phyloP scores from a whole-genome alignment of 2,797 vertebrate genomes.

The Ispidina picta region DNA sequence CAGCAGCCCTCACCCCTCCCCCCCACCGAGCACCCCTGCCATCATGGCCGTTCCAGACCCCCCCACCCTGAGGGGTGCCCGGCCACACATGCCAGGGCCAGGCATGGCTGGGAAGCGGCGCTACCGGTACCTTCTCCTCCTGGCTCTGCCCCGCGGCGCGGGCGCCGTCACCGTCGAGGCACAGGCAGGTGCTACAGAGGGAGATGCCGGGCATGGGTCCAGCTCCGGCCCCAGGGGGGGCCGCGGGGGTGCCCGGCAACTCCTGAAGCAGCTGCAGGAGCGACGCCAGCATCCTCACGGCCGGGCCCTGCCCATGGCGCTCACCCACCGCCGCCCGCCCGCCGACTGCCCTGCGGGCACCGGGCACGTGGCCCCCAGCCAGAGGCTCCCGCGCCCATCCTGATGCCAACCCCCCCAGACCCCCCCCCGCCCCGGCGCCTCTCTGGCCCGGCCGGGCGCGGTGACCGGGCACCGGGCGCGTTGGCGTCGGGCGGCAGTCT shows the following conservation, averaged over 20 bases:
- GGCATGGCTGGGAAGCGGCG: background rate
- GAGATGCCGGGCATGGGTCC: background rate
- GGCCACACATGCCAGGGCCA: background rate
- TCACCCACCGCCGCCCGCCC: background rate
- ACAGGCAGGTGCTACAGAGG: slow-evolving; percentile 27
- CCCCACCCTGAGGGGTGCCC: no score
- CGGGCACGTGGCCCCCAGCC: rapidly evolving
- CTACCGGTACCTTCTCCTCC: slow-evolving; percentile 6
- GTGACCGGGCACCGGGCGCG: background rate
- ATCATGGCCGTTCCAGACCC: rapidly evolving
- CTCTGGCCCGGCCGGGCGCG: background rate
- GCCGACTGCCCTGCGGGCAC: background rate
- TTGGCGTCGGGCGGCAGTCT: background rate
- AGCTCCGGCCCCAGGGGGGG: background rate
- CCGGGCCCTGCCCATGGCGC: background rate
- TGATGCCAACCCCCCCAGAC: no score
- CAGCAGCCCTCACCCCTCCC: background rate
- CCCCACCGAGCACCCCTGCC: no score
- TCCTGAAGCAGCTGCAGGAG: slow-evolving; percentile 54
- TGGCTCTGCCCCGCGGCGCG: background rate
- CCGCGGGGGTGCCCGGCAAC: background rate
- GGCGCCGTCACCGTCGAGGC: background rate
- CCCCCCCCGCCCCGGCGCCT: no score
- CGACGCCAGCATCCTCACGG: slow-evolving; percentile 36
- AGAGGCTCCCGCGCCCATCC: background rate